Percentiles rank a stretch among this genome's conserved stretches.
Conservation (phyloP, 1,140 invertebrate species). For the Drosophila subobscura region DNA sequence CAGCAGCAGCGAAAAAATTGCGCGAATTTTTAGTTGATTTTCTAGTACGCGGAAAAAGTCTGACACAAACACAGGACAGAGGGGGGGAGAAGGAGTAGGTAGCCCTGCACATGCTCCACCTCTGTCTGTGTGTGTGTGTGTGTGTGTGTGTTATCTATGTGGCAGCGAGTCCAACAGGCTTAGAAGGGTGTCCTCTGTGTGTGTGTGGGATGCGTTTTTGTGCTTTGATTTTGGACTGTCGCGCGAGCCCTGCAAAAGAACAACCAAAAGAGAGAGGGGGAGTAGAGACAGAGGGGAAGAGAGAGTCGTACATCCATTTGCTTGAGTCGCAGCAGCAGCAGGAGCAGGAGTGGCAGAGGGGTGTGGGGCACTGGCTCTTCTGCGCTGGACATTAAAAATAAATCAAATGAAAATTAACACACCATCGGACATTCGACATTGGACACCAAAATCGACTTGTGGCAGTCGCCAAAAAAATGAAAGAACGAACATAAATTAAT, state of each 20-base stretch:
- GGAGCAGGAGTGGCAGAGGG: neutral
- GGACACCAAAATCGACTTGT: too few relatives aligned
- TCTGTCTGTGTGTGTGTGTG: neutral
- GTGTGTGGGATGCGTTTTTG: conserved; percentile 66
- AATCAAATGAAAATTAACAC: conserved; percentile 77
- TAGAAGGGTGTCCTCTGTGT: conserved; percentile 1
- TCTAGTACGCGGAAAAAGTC: conserved; percentile 42
- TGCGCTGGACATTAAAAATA: conserved; percentile 72
- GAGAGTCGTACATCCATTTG: conserved; percentile 42
- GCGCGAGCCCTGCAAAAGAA: conserved; percentile 66
- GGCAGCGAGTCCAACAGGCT: conserved; percentile 8
- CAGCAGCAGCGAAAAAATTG: conserved; percentile 62
- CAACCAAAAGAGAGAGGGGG: conserved; percentile 22
- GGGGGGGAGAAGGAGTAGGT: neutral
- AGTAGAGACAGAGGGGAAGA: too few relatives aligned
- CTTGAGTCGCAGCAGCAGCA: conserved; percentile 29
- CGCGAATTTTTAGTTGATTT: conserved; percentile 80
- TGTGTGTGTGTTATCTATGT: conserved; percentile 27
- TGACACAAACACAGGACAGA: neutral
- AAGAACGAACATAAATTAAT: conserved; percentile 65
- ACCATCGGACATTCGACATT: conserved; percentile 13
- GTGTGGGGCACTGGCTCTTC: conserved; percentile 17
- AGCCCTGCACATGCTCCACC: conserved; percentile 52
- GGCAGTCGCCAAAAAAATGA: neutral
- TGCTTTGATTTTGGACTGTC: conserved; percentile 72